A percentile compares a stretch with the other conserved stretches of the same genome.
phyloP scores from a whole-genome alignment of 1,140 invertebrate genomes.

The Zaprionus tsacasi region DNA sequence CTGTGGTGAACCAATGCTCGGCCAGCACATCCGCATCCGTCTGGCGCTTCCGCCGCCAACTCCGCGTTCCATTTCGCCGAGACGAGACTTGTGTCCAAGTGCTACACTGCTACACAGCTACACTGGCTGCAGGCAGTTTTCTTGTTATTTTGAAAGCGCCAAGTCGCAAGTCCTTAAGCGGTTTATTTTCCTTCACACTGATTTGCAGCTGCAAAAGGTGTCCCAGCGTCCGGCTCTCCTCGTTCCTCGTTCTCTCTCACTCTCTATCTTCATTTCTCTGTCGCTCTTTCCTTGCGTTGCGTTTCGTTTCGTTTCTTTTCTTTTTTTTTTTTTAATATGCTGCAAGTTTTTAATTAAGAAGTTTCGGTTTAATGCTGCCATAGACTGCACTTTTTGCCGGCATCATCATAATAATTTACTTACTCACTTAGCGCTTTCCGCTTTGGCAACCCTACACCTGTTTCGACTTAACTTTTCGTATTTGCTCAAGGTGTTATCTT shows the following conservation, averaged over 20 bases:
- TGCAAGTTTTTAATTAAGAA: conserved; percentile 81
- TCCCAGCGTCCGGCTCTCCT: conserved; percentile 17
- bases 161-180: conserved; percentile 81
- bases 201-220: conserved; percentile 70
- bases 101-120: conserved; percentile 1
- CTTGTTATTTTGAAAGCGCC: conserved; percentile 77
- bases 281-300: conserved; percentile 15
- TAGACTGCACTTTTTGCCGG: conserved; percentile 44
- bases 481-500: neutral
- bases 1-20: conserved; percentile 65
- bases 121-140: conserved; percentile 67
- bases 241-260: too few relatives aligned
- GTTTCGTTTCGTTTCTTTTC: conserved; percentile 15
- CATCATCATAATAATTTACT: conserved; percentile 76
- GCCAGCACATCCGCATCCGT: conserved; percentile 79
- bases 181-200: conserved; percentile 79
- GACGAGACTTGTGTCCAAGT: conserved; percentile 36
- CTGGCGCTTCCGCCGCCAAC: conserved; percentile 53
- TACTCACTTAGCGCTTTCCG: conserved; percentile 55
- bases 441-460: conserved; percentile 2
- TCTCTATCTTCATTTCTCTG: neutral
- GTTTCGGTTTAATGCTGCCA: conserved; percentile 68
- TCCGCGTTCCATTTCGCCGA: conserved; percentile 9
- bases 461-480: conserved; percentile 32
- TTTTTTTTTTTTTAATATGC: conserved; percentile 49